A percentile compares a stretch with the other conserved stretches of the same genome.
Evolutionary conservation across 2,113 vertebrate species (phyloP).

Genomic region (Murina feae): DNA sequence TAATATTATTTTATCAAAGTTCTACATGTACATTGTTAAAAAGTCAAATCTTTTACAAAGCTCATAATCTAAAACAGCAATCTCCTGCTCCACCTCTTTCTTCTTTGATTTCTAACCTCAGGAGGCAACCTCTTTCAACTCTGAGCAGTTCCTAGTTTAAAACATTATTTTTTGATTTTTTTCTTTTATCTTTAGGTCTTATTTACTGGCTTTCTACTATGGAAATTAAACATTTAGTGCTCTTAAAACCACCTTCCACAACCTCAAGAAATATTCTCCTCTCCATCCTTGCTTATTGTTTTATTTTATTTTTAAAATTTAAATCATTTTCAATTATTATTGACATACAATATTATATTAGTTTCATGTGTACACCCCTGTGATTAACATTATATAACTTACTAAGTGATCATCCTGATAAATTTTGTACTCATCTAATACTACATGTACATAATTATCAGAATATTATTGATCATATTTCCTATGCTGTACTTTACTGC

Average conservation of each 20-base stretch:
- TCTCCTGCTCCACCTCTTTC: neutral
- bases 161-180: neutral
- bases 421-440: neutral
- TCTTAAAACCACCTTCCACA: neutral
- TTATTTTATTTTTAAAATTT: neutral
- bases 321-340: neutral
- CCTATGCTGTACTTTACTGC: neutral
- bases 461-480: neutral
- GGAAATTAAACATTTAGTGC: neutral
- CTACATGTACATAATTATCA: neutral
- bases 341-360: neutral
- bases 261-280: neutral
- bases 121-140: neutral
- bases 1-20: slow-evolving; percentile 26
- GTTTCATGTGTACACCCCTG: neutral
- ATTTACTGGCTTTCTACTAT: neutral
- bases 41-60: neutral
- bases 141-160: neutral
- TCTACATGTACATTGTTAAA: neutral
- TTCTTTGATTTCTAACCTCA: neutral
- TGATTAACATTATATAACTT: neutral
- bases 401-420: neutral
- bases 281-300: neutral
- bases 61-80: neutral
- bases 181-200: neutral